These are phyloP conservation scores for Chrysochloris asiatica DNA, from an alignment of 2,113 vertebrate genomes.

Conservation along the genomic window DNA sequence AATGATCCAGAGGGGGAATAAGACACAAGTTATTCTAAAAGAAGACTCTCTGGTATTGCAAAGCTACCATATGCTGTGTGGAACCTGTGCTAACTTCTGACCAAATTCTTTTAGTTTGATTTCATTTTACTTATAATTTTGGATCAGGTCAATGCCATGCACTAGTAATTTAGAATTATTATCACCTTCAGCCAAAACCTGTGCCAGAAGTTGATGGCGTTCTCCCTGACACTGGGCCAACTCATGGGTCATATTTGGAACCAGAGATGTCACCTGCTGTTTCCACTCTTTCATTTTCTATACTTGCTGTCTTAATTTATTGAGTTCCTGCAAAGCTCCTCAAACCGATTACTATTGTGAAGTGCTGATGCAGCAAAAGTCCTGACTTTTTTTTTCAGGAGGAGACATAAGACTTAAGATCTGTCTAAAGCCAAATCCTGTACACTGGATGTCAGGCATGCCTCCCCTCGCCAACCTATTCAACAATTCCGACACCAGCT, in stretches of 20 bases:
- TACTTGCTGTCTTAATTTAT: conserved; percentile 91
- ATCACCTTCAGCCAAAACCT: conserved; percentile 88
- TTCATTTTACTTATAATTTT: conserved; percentile 91
- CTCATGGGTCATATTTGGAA: conserved; percentile 93
- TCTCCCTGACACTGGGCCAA: conserved; percentile 92
- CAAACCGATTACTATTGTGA: conserved; percentile 89
- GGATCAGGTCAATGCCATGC: conserved; percentile 89
- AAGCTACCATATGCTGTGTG: conserved; percentile 89
- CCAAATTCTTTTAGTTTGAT: conserved; percentile 87
- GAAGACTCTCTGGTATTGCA: conserved; percentile 88
- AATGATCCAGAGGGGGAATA: conserved; percentile 23
- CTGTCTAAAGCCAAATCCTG: no score
- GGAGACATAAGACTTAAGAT: no score
- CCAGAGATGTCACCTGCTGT: conserved; percentile 91
- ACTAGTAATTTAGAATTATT: conserved; percentile 89
- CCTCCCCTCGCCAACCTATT: no score
- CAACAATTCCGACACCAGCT: no score
- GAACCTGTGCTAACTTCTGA: conserved; percentile 89
- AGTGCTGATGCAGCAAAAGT: no score
- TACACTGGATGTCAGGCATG: no score
- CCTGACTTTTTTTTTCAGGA: no score
- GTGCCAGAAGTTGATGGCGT: conserved; percentile 88
- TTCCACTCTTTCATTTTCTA: conserved; percentile 96
- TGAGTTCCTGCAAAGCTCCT: conserved; percentile 91
- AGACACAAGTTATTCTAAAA: conserved; percentile 85